These are phyloP conservation scores for Takifugu bimaculatus DNA, from an alignment of 2,113 vertebrate species.

Conservation along the genomic window DNA sequence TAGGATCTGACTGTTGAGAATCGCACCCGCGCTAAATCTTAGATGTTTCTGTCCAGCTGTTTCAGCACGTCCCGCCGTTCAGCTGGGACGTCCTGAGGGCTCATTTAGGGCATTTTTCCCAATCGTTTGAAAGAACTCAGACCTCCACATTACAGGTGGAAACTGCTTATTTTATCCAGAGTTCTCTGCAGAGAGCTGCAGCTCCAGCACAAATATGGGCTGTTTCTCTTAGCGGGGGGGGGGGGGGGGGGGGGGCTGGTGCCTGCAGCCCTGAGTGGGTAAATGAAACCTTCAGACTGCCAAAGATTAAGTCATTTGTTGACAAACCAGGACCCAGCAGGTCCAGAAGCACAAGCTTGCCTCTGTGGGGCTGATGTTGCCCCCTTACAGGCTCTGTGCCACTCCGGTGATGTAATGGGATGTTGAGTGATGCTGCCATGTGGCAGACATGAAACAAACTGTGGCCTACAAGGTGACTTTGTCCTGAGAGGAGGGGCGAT, in stretches of 20 bases:
- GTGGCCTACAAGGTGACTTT: constrained; percentile 55
- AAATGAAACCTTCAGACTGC: constrained; percentile 43
- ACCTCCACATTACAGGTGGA: constrained; percentile 40
- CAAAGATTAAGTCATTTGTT: constrained; percentile 70
- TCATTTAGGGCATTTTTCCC: constrained; percentile 22
- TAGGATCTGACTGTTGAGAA: no score
- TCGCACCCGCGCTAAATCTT: constrained; percentile 20
- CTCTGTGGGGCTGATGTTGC: constrained; percentile 29
- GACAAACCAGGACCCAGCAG: constrained; percentile 41
- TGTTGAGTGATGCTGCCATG: constrained; percentile 47
- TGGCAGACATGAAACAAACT: constrained; percentile 46
- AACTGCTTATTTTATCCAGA: constrained; percentile 29
- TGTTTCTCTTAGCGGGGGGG: constrained; percentile 37
- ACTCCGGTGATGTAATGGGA: constrained; percentile 48
- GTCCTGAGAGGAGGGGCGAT: constrained; percentile 18
- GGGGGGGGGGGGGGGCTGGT: constrained; percentile 8
- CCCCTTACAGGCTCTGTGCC: constrained; percentile 5
- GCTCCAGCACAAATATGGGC: constrained; percentile 55
- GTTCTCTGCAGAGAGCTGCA: constrained; percentile 18
- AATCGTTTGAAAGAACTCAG: constrained; percentile 9
- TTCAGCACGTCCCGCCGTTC: constrained; percentile 20
- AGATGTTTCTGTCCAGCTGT: constrained; percentile 25
- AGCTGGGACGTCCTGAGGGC: constrained; percentile 14
- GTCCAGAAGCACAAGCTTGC: constrained; percentile 38
- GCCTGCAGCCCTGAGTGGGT: constrained; percentile 61